Evolutionary conservation across 2,888 invertebrate genomes (phyloP).

Genomic region (Erebia palarica): DNA sequence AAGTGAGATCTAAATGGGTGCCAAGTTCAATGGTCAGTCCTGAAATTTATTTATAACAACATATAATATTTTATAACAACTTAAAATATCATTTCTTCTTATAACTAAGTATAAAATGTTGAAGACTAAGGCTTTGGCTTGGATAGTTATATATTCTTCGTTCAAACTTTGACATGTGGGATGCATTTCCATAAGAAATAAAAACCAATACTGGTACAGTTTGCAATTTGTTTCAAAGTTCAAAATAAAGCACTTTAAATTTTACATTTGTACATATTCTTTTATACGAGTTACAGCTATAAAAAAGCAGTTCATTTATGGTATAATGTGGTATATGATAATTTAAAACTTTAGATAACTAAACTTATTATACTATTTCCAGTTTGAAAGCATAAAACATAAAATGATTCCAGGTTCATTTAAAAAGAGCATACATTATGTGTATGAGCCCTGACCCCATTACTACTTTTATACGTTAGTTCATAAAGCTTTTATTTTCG

Average conservation of each 20-base stretch:
- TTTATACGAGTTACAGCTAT: background rate
- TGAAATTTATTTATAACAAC: no score
- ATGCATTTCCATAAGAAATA: constrained; percentile 6
- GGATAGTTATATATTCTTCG: no score
- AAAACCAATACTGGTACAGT: constrained; percentile 1
- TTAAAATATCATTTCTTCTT: no score
- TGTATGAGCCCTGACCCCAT: constrained; percentile 17
- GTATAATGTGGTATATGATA: background rate
- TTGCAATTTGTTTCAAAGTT: constrained; percentile 9
- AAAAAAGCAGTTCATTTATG: background rate
- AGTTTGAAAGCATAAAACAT: constrained; percentile 15
- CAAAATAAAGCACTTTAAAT: background rate
- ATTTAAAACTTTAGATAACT: background rate
- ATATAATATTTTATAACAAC: no score
- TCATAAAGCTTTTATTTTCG: background rate
- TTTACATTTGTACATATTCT: background rate
- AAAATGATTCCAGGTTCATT: constrained; percentile 19
- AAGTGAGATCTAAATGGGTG: no score
- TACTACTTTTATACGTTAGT: constrained; percentile 13
- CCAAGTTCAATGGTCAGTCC: no score
- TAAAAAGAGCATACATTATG: constrained; percentile 14
- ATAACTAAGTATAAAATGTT: no score
- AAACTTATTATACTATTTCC: background rate
- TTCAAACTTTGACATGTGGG: constrained; percentile 8
- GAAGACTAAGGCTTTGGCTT: no score